Percentiles rank a stretch among this genome's conserved stretches.
phyloP scores from a whole-genome alignment of 2,888 invertebrate species.

The Eurois occulta region DNA sequence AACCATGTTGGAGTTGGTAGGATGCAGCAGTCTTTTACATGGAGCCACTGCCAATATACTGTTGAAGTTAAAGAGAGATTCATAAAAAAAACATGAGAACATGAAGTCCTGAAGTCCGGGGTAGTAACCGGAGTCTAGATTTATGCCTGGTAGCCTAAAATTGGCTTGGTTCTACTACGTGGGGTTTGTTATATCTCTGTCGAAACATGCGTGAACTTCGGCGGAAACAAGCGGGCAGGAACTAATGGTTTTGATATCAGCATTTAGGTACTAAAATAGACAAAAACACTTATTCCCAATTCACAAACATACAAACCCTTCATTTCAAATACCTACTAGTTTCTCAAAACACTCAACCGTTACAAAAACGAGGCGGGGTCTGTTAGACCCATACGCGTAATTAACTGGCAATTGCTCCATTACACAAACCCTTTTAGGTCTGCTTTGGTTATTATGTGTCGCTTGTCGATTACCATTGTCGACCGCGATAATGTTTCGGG shows the following conservation, averaged over 20 bases:
- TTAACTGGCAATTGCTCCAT: slow-evolving; percentile 83
- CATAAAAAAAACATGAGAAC: background rate
- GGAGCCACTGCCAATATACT: background rate
- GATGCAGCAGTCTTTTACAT: background rate
- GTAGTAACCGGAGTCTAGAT: background rate
- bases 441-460: slow-evolving; percentile 76
- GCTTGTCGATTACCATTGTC: slow-evolving; percentile 79
- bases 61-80: too few relatives aligned
- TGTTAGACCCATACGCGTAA: slow-evolving; percentile 72
- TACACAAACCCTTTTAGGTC: slow-evolving; percentile 79
- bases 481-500: slow-evolving; percentile 68
- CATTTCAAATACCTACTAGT: slow-evolving; percentile 51
- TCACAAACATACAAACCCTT: slow-evolving; percentile 9
- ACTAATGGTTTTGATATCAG: background rate
- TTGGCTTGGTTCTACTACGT: background rate
- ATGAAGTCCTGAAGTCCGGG: background rate
- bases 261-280: slow-evolving; percentile 1
- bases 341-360: slow-evolving; percentile 57
- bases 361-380: slow-evolving; percentile 66
- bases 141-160: background rate
- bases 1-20: too few relatives aligned
- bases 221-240: background rate
- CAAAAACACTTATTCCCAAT: slow-evolving; percentile 10
- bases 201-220: background rate
- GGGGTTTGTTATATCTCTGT: background rate